Percentiles rank a stretch among this genome's conserved stretches.
phyloP scores from a whole-genome alignment of 2,113 vertebrate species.

The Pseudopipra pipra region DNA sequence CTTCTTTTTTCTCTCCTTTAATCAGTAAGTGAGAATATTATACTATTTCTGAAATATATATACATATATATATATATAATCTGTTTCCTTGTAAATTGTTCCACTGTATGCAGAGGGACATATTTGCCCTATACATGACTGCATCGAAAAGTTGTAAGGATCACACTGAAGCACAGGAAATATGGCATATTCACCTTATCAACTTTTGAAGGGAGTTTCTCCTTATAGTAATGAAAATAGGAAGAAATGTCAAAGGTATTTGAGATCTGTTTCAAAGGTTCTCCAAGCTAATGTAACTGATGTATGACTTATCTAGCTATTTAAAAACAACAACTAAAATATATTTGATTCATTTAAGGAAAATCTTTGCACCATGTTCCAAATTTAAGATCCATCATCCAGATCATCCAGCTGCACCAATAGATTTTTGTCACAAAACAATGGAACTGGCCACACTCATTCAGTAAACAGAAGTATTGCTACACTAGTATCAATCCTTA shows the following conservation, averaged over 20 bases:
- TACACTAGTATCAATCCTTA: neutral
- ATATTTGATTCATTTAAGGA: neutral
- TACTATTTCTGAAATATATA: neutral
- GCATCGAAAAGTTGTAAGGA: neutral
- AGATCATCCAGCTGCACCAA: neutral
- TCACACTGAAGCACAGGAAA: neutral
- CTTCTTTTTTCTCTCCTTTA: neutral
- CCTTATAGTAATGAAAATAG: neutral
- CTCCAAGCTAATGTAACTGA: neutral
- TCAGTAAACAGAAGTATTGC: neutral
- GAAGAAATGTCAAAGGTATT: neutral
- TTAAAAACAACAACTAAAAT: neutral
- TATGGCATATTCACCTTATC: neutral
- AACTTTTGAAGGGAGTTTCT: neutral
- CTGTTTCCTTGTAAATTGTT: neutral
- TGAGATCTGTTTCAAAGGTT: neutral
- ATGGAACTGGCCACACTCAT: neutral
- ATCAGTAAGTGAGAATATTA: neutral
- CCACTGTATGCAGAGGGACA: neutral
- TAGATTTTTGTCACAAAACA: neutral
- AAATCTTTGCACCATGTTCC: neutral
- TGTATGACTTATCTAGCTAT: neutral
- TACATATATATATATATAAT: rapidly evolving
- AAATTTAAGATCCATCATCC: neutral
- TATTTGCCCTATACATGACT: neutral